Evolutionary conservation across 2,888 invertebrate genomes (phyloP).

Genomic region (Scelioninae gen. 2): DNA sequence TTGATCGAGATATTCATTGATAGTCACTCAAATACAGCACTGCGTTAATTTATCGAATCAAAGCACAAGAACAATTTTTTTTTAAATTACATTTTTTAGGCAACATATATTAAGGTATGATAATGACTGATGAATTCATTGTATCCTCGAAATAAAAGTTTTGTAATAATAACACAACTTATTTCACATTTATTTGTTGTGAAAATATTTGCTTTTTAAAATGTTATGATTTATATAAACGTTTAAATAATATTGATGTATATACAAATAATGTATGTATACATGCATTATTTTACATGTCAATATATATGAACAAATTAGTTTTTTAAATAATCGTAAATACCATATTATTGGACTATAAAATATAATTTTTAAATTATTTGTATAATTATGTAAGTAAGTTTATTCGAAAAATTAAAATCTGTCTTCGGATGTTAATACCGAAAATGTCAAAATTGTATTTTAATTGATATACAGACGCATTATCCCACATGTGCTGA

Average conservation of each 20-base stretch:
- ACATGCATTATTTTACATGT: neutral
- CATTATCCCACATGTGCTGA: conserved; percentile 63
- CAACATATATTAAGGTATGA: conserved; percentile 1
- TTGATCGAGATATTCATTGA: conserved; percentile 40
- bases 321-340: too few relatives aligned
- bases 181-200: neutral
- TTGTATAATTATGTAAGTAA: too few relatives aligned
- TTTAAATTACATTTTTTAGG: conserved; percentile 6
- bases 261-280: too few relatives aligned
- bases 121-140: neutral
- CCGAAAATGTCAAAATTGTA: conserved; percentile 28
- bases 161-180: neutral
- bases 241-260: neutral
- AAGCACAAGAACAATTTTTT: conserved; percentile 25
- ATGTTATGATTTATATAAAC: neutral
- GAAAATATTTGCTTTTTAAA: neutral
- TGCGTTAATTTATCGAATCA: conserved; percentile 29
- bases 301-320: neutral
- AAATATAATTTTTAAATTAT: too few relatives aligned
- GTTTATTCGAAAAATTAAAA: neutral
- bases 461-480: conserved; percentile 47
- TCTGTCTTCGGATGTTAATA: conserved; percentile 9
- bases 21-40: conserved; percentile 37
- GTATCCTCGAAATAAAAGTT: neutral
- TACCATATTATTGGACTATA: too few relatives aligned